phyloP scores from a whole-genome alignment of 2,888 invertebrate species.

The Ethmia dodecea region DNA sequence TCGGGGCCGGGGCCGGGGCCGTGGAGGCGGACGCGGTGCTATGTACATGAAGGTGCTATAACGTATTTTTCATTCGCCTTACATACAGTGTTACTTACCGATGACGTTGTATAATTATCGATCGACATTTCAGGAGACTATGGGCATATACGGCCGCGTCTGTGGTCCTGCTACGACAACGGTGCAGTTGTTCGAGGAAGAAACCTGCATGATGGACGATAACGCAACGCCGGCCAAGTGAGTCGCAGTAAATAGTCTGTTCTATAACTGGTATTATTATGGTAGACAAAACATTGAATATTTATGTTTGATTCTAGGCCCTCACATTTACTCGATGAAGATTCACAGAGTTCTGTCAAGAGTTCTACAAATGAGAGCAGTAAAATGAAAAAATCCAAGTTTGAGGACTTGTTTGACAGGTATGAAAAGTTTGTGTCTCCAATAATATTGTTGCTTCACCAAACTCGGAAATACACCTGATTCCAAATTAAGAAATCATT shows the following conservation, averaged over 20 bases:
- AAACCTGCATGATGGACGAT: constrained; percentile 87
- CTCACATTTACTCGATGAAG: constrained; percentile 80
- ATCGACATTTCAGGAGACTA: constrained; percentile 53
- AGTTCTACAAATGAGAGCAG: constrained; percentile 84
- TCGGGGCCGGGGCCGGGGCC: constrained; percentile 45
- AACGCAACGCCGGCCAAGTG: constrained; percentile 71
- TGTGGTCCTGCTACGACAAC: constrained; percentile 70
- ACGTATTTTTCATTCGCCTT: background rate
- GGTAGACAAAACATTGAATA: too few relatives aligned
- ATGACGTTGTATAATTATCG: background rate
- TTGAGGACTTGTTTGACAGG: constrained; percentile 71
- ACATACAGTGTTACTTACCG: background rate
- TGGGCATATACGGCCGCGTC: constrained; percentile 70
- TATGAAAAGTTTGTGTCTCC: constrained; percentile 21
- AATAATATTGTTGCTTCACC: background rate
- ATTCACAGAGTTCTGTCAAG: constrained; percentile 89
- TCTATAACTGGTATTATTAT: too few relatives aligned
- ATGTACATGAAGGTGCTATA: constrained; percentile 44
- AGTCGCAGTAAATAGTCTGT: too few relatives aligned
- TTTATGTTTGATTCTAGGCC: constrained; percentile 41
- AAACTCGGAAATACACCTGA: too few relatives aligned
- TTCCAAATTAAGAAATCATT: too few relatives aligned
- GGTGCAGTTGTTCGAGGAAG: constrained; percentile 83
- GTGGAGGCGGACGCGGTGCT: constrained; percentile 61
- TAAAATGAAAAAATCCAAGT: constrained; percentile 68